phyloP scores from a whole-genome alignment of 2,888 invertebrate genomes.

The Lottia scabra region DNA sequence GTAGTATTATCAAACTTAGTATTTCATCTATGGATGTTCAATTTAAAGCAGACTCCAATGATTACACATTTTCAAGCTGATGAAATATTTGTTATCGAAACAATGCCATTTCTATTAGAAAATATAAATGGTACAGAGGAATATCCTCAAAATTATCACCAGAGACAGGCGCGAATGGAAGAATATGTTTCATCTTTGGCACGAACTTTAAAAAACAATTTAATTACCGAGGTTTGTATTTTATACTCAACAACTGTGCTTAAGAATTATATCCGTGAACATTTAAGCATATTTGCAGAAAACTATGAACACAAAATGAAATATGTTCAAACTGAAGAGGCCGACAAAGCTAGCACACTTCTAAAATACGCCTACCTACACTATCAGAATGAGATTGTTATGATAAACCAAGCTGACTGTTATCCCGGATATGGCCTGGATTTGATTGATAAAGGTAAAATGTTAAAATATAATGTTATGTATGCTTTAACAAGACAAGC shows the following conservation, averaged over 20 bases:
- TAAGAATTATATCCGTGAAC: background rate
- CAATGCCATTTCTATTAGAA: no score
- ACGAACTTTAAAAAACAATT: background rate
- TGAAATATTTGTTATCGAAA: no score
- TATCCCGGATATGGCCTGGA: conserved; percentile 5
- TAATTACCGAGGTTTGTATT: background rate
- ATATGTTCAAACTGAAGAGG: background rate
- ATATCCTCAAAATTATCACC: no score
- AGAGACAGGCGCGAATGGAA: background rate
- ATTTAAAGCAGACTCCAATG: no score
- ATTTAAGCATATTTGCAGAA: background rate
- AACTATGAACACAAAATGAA: background rate
- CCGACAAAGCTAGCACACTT: background rate
- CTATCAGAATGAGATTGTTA: conserved; percentile 5
- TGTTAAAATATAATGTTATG: conserved; percentile 2
- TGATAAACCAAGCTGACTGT: conserved; percentile 3
- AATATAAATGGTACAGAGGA: no score
- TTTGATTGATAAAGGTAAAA: background rate
- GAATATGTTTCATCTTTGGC: background rate
- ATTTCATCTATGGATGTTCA: no score
- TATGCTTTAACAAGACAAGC: conserved; percentile 3
- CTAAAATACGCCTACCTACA: conserved; percentile 5
- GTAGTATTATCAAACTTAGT: no score
- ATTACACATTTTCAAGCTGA: no score
- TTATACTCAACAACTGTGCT: background rate